Evolutionary conservation across 2,888 invertebrate species (phyloP).

Genomic region (Microctonus brassicae): DNA sequence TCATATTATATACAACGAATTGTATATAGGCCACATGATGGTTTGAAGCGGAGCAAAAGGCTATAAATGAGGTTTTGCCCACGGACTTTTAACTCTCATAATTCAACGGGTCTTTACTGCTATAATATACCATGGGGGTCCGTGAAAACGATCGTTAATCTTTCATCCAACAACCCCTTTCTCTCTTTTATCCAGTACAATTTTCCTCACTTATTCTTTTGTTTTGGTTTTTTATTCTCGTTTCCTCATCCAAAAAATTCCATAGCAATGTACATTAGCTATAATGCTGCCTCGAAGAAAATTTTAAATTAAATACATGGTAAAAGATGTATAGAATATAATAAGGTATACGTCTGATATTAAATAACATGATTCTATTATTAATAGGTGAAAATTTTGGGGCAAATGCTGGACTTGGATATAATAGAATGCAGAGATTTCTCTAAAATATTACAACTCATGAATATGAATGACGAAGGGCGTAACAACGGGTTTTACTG

Average conservation of each 20-base stretch:
- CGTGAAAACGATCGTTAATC: slow-evolving; percentile 45
- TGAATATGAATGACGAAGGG: not conserved
- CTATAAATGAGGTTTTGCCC: slow-evolving; percentile 9
- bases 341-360: not conserved
- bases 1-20: not conserved
- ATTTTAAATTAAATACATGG: not conserved
- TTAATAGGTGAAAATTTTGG: not conserved
- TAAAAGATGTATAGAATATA: not conserved
- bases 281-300: not conserved
- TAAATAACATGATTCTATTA: no score
- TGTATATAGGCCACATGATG: not conserved
- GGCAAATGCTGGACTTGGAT: not conserved
- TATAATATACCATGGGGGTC: slow-evolving; percentile 1
- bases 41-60: slow-evolving; percentile 10
- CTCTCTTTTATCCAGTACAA: not conserved
- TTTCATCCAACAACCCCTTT: slow-evolving; percentile 30
- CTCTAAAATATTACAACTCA: slow-evolving; percentile 1
- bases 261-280: no score
- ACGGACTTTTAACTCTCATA: slow-evolving; percentile 30
- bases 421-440: not conserved
- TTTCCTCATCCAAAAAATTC: not conserved
- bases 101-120: slow-evolving; percentile 33
- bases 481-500: not conserved
- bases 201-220: not conserved
- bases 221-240: not conserved